Percentiles rank a stretch among this genome's conserved stretches.
These are phyloP conservation scores for Ophioninae sp. DNA, from an alignment of 2,888 invertebrate genomes.

Conservation along the genomic window DNA sequence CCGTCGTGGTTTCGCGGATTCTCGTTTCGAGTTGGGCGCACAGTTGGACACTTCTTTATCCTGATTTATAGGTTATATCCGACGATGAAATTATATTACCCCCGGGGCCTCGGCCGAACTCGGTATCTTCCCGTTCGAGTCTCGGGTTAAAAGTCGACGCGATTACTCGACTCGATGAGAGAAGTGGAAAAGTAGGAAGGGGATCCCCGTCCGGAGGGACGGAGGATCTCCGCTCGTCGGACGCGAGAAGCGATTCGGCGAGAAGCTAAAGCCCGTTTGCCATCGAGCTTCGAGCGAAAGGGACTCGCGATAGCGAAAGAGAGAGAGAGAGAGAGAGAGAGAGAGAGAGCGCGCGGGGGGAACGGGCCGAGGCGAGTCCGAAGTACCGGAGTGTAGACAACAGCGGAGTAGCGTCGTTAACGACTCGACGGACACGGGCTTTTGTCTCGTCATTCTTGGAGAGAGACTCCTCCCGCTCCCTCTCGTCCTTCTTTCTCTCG, in stretches of 20 bases:
- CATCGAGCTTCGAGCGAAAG: conserved; percentile 18
- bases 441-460: conserved; percentile 72
- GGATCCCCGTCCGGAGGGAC: not conserved
- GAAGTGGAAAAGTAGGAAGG: conserved; percentile 17
- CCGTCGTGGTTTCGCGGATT: not conserved
- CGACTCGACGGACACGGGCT: conserved; percentile 59
- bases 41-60: conserved; percentile 40
- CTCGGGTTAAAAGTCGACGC: conserved; percentile 27
- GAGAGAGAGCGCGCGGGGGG: not conserved
- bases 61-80: conserved; percentile 48
- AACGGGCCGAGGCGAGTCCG: not conserved
- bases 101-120: not conserved
- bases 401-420: conserved; percentile 54
- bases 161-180: conserved; percentile 46
- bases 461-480: conserved; percentile 61
- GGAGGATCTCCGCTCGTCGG: conserved; percentile 8
- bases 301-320: not conserved
- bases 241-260: conserved; percentile 47
- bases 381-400: conserved; percentile 32
- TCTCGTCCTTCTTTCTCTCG: conserved; percentile 5
- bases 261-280: conserved; percentile 45
- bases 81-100: conserved; percentile 20
- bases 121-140: not conserved
- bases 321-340: not conserved
- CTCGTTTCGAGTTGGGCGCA: conserved; percentile 25